These are phyloP conservation scores for Spilogale gracilis DNA, from an alignment of 2,113 vertebrate species.

Conservation along the genomic window DNA sequence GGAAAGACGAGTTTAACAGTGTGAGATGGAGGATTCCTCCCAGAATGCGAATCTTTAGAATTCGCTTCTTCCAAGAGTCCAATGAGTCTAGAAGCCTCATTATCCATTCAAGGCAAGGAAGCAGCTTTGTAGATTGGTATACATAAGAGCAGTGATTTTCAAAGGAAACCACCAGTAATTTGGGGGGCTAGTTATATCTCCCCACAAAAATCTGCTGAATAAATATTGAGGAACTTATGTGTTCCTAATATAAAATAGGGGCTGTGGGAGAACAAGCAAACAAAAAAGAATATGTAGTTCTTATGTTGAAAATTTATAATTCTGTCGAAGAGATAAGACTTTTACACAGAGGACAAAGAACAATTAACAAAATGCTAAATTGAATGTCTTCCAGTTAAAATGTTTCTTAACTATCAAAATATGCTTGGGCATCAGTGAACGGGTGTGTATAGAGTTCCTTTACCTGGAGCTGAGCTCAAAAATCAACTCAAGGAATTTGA, in stretches of 20 bases:
- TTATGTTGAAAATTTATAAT: neutral
- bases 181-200: slow-evolving; percentile 5
- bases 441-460: neutral
- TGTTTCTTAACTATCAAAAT: neutral
- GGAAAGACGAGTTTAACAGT: slow-evolving; percentile 52
- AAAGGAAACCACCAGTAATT: slow-evolving; percentile 36
- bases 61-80: neutral
- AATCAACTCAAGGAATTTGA: slow-evolving; percentile 23
- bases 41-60: slow-evolving; percentile 54
- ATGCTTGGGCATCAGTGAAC: neutral
- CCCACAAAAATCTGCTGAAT: slow-evolving; percentile 49
- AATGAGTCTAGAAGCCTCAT: slow-evolving; percentile 11
- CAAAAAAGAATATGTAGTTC: neutral
- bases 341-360: slow-evolving; percentile 13
- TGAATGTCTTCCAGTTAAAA: slow-evolving; percentile 19
- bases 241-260: slow-evolving; percentile 37
- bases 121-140: neutral
- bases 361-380: slow-evolving; percentile 1
- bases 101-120: slow-evolving; percentile 39
- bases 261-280: neutral
- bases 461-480: neutral
- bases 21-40: slow-evolving; percentile 28
- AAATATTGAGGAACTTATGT: slow-evolving; percentile 44
- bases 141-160: slow-evolving; percentile 14
- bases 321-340: slow-evolving; percentile 29